Conservation (phyloP, 2,797 vertebrate species). For the Scyliorhinus canicula region DNA sequence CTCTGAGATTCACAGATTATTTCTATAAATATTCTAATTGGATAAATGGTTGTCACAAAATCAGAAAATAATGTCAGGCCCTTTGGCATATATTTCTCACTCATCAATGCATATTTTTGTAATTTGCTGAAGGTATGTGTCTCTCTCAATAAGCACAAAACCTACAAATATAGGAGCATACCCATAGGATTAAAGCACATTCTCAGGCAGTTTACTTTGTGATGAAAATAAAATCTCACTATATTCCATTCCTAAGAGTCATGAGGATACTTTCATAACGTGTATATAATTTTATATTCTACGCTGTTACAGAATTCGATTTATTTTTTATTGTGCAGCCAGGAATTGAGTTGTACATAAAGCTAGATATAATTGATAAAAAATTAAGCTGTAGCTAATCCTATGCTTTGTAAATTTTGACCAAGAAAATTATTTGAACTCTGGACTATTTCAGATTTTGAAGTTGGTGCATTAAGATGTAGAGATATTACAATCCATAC, state of each 20-base stretch:
- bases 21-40: neutral
- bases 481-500: neutral
- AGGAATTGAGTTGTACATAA: neutral
- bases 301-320: neutral
- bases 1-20: neutral
- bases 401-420: neutral
- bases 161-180: neutral
- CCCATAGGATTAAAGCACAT: neutral
- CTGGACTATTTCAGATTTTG: neutral
- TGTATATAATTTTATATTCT: neutral
- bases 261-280: neutral
- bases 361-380: neutral
- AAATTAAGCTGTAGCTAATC: neutral
- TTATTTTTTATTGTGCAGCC: neutral
- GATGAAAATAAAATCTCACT: neutral
- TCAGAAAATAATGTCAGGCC: neutral
- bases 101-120: neutral
- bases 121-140: neutral
- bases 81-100: neutral
- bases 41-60: neutral
- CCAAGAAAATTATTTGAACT: slow-evolving; percentile 1
- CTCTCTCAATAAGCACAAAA: neutral
- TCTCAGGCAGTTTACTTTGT: neutral
- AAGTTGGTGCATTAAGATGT: neutral
- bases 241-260: neutral